phyloP scores from a whole-genome alignment of 2,888 invertebrate species.

The Panzeria rudis region DNA sequence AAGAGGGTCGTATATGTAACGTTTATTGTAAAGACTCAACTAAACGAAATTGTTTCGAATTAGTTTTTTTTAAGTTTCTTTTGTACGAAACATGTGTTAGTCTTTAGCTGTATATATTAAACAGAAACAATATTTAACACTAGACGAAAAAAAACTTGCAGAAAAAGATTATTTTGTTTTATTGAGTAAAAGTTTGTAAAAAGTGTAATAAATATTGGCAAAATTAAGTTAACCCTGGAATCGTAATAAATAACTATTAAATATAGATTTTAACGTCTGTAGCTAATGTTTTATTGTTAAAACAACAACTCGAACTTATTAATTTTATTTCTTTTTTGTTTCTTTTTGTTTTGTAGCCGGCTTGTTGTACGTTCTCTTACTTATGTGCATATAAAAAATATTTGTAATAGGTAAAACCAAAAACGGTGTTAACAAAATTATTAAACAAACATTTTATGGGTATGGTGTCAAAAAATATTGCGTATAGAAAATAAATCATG shows the following conservation, averaged over 20 bases:
- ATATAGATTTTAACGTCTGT: conserved; percentile 68
- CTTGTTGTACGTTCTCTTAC: too few species aligned
- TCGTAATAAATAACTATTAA: conserved; percentile 70
- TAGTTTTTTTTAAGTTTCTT: background rate
- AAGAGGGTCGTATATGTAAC: too few species aligned
- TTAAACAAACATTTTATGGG: too few species aligned
- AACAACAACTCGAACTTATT: background rate
- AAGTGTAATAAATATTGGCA: conserved; percentile 66
- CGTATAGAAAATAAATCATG: too few species aligned
- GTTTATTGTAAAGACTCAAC: too few species aligned
- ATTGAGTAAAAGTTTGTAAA: conserved; percentile 38
- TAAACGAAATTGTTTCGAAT: too few species aligned
- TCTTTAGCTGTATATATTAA: too few species aligned
- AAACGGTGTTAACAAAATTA: too few species aligned
- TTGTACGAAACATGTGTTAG: background rate
- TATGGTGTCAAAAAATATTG: too few species aligned
- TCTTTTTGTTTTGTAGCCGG: background rate
- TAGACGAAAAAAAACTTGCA: background rate
- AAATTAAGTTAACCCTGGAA: conserved; percentile 63
- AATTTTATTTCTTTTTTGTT: too few species aligned
- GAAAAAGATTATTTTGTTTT: background rate
- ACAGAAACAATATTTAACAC: background rate
- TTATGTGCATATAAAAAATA: too few species aligned
- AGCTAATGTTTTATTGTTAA: conserved; percentile 62
- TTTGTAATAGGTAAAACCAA: too few species aligned